Evolutionary conservation across 2,888 invertebrate species (phyloP).

Genomic region (Drosophila subquinaria): DNA sequence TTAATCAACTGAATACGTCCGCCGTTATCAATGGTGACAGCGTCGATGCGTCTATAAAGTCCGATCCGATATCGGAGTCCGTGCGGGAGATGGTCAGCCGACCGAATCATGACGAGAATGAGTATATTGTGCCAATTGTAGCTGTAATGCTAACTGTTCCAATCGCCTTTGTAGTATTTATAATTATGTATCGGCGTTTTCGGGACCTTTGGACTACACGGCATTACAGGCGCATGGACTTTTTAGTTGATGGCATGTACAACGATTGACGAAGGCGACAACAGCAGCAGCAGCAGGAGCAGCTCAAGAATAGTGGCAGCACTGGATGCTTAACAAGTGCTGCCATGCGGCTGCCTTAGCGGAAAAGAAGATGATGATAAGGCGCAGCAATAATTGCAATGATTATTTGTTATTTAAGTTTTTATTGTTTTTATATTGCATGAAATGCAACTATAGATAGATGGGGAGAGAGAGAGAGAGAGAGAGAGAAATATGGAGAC

Average conservation of each 20-base stretch:
- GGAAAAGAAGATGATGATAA: constrained; percentile 35
- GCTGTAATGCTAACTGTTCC: constrained; percentile 91
- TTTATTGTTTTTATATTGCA: constrained; percentile 46
- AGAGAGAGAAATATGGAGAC: neutral
- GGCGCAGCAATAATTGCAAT: constrained; percentile 21
- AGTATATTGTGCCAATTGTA: constrained; percentile 91
- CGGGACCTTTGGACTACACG: constrained; percentile 94
- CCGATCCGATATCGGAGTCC: constrained; percentile 38
- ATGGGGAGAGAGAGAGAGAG: neutral
- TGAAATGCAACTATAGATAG: constrained; percentile 51
- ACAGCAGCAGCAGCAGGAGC: constrained; percentile 35
- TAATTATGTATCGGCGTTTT: constrained; percentile 90
- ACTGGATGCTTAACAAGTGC: constrained; percentile 9
- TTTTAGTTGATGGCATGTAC: constrained; percentile 95
- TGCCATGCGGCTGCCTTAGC: constrained; percentile 32
- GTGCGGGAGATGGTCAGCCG: constrained; percentile 74
- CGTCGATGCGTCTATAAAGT: constrained; percentile 1
- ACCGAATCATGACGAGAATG: constrained; percentile 86
- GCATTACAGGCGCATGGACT: constrained; percentile 95
- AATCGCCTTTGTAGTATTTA: constrained; percentile 88
- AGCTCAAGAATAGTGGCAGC: neutral
- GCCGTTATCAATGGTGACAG: constrained; percentile 8
- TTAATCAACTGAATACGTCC: constrained; percentile 8
- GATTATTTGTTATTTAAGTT: constrained; percentile 62
- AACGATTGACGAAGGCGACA: constrained; percentile 88